Percentiles rank a stretch among this genome's conserved stretches.
Evolutionary conservation across 2,797 vertebrate species (phyloP).

Genomic region (Moxostoma hubbsi): DNA sequence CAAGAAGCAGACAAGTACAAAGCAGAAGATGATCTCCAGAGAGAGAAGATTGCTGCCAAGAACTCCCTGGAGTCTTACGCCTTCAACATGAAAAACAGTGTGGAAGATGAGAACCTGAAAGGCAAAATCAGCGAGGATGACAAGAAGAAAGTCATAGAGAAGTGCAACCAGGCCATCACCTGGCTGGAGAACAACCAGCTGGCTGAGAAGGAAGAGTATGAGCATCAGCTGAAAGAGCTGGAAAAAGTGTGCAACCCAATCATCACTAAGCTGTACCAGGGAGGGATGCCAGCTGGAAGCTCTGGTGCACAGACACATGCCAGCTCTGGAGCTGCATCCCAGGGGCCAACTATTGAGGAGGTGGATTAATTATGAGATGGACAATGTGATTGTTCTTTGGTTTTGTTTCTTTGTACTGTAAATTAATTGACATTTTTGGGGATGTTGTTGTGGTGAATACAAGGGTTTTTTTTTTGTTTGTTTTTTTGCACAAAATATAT

Average conservation of each 20-base stretch:
- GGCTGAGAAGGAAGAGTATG: conserved; percentile 80
- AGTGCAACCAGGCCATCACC: conserved; percentile 60
- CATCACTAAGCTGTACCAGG: conserved; percentile 47
- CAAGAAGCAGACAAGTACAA: no score
- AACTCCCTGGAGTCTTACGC: no score
- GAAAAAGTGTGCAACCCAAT: no score
- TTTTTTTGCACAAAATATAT: neutral
- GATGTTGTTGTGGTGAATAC: neutral
- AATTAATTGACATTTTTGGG: neutral
- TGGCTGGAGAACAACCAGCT: conserved; percentile 74
- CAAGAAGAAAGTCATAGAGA: conserved; percentile 57
- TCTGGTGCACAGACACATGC: conserved; percentile 60
- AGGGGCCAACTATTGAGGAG: conserved; percentile 69
- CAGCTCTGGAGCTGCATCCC: conserved; percentile 45
- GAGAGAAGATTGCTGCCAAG: no score
- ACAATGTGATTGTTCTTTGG: neutral
- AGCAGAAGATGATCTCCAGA: no score
- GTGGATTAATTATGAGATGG: conserved; percentile 12
- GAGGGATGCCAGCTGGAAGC: conserved; percentile 33
- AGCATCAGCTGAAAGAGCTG: conserved; percentile 51
- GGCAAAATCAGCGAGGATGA: conserved; percentile 60
- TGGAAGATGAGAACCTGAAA: conserved; percentile 41
- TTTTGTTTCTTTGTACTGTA: neutral
- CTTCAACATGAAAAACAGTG: no score
- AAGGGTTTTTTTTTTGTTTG: no score